Conservation (phyloP, 2,113 vertebrate genomes). For the Neotragus pygmaeus region DNA sequence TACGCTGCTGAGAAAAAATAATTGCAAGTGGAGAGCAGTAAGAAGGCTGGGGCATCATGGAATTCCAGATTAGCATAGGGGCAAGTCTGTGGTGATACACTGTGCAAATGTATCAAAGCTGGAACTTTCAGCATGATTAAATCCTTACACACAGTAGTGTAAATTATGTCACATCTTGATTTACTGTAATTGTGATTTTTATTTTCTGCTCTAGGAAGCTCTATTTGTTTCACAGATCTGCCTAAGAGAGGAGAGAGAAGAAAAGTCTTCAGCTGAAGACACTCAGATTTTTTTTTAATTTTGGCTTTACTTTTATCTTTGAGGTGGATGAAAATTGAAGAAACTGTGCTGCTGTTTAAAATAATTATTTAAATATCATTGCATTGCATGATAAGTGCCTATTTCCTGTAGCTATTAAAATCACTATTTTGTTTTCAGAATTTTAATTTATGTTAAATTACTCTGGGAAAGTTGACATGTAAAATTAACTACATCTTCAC, state of each 20-base stretch:
- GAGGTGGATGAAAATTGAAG: not conserved
- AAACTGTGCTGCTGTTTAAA: not conserved
- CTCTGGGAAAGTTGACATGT: not conserved
- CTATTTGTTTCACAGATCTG: not conserved
- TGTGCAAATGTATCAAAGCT: not conserved
- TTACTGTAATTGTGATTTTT: not conserved
- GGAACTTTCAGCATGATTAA: rapidly evolving
- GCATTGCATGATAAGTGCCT: not conserved
- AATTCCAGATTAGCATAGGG: not conserved
- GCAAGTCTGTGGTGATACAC: rapidly evolving
- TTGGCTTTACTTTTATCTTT: not conserved
- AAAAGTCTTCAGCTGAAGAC: not conserved
- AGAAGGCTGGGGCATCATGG: too few species aligned
- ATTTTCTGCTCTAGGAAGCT: not conserved
- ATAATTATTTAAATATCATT: not conserved
- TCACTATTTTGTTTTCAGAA: not conserved
- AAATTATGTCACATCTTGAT: not conserved
- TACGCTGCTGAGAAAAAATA: not conserved
- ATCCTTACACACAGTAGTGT: not conserved
- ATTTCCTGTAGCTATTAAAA: not conserved
- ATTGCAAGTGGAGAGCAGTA: not conserved
- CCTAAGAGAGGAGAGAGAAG: not conserved
- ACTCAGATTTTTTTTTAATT: not conserved
- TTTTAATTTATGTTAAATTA: conserved; percentile 10
- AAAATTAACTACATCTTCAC: not conserved